Conservation (phyloP, 2,113 vertebrate genomes). For the Nothoprocta perdicaria region DNA sequence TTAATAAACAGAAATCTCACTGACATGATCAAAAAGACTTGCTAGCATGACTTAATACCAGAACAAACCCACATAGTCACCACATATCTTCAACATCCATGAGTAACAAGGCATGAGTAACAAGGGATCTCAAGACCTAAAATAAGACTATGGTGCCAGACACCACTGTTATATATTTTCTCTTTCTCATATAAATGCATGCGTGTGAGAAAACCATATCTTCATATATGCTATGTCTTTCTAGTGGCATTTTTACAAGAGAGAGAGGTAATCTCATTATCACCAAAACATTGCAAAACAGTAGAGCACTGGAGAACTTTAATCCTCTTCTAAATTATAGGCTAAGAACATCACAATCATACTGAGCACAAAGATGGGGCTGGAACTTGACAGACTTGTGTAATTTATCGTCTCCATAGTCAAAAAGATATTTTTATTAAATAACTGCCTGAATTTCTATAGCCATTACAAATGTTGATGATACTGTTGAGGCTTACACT, state of each 20-base stretch:
- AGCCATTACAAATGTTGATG: conserved; percentile 42
- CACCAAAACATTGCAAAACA: conserved; percentile 60
- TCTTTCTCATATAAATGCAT: conserved; percentile 22
- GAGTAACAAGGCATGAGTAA: not conserved
- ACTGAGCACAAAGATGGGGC: conserved; percentile 80
- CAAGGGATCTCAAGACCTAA: conserved; percentile 3
- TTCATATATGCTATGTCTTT: conserved; percentile 47
- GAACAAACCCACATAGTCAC: not conserved
- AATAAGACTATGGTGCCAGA: conserved; percentile 26
- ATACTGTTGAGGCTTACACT: conserved; percentile 46
- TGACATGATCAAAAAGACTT: not conserved
- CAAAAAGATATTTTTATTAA: conserved; percentile 64
- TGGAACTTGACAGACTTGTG: conserved; percentile 70
- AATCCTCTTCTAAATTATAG: conserved; percentile 80
- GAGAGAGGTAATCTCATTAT: conserved; percentile 67
- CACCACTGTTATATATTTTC: conserved; percentile 34
- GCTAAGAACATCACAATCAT: conserved; percentile 83
- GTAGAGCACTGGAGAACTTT: conserved; percentile 61
- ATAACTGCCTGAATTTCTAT: conserved; percentile 59
- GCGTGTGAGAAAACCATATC: conserved; percentile 60
- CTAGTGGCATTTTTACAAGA: conserved; percentile 47
- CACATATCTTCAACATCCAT: not conserved
- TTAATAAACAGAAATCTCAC: conserved; percentile 17
- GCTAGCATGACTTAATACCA: not conserved
- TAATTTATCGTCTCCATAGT: conserved; percentile 60